A percentile compares a stretch with the other conserved stretches of the same genome.
These are phyloP conservation scores for Todus mexicanus DNA, from an alignment of 2,797 vertebrate genomes.

Conservation along the genomic window DNA sequence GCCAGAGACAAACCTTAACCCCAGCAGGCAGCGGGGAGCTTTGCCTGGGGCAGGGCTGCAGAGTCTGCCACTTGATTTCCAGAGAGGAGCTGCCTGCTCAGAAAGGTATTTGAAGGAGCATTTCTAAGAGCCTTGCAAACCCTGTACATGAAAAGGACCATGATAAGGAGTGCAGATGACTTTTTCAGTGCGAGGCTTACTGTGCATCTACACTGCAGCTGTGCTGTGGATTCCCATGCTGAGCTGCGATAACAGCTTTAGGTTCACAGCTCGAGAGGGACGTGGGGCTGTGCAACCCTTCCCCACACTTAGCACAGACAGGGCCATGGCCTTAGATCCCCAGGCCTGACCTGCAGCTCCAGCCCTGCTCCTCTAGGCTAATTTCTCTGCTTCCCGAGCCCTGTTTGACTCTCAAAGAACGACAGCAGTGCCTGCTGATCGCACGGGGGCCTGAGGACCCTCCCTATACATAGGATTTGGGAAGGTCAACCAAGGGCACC, in stretches of 20 bases:
- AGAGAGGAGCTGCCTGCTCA: not conserved
- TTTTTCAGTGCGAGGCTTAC: not conserved
- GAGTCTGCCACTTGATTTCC: not conserved
- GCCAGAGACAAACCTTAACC: not conserved
- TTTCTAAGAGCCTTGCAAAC: not conserved
- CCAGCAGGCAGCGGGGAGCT: not conserved
- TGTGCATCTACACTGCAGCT: fast-evolving
- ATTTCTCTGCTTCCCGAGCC: not conserved
- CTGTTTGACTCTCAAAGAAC: not conserved
- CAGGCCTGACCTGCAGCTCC: not conserved
- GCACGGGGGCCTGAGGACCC: fast-evolving
- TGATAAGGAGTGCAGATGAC: not conserved
- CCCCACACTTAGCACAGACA: not conserved
- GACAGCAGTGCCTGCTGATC: not conserved
- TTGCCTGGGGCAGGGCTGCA: not conserved
- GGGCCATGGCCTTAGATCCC: not conserved
- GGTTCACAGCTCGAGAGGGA: not conserved
- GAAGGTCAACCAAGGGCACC: not conserved
- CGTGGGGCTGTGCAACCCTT: fast-evolving
- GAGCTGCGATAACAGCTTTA: not conserved
- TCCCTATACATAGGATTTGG: fast-evolving
- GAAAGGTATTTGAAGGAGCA: slow-evolving; percentile 10
- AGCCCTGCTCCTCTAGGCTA: not conserved
- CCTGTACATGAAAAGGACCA: not conserved
- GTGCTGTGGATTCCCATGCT: not conserved